Conservation (phyloP, 1,140 invertebrate genomes). For the Penaeus japonicus region DNA sequence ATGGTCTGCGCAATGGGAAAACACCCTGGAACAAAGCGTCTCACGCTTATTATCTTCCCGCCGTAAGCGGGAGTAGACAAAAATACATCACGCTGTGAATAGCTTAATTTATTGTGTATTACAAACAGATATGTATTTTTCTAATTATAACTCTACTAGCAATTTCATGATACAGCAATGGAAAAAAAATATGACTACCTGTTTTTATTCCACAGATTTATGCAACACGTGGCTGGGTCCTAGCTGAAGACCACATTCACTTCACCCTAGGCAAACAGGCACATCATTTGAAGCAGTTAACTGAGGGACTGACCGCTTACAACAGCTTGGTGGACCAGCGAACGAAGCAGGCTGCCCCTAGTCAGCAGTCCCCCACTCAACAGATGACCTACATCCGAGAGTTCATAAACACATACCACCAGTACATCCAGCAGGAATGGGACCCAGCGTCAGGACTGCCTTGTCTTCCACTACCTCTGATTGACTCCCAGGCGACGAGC, state of each 20-base stretch:
- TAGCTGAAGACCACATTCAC: conserved; percentile 94
- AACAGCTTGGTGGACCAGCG: conserved; percentile 78
- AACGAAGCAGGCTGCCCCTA: conserved; percentile 72
- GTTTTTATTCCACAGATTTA: conserved; percentile 72
- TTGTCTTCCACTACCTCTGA: conserved; percentile 74
- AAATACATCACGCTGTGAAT: no score
- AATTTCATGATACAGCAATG: not conserved
- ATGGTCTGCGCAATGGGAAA: no score
- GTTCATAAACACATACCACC: conserved; percentile 81
- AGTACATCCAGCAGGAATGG: conserved; percentile 66
- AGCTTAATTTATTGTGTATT: no score
- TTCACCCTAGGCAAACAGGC: conserved; percentile 91
- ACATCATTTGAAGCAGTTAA: conserved; percentile 77
- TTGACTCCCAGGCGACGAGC: conserved; percentile 73
- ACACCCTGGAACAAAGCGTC: no score
- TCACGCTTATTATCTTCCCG: no score
- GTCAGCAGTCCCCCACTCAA: conserved; percentile 78
- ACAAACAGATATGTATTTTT: no score
- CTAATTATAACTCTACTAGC: not conserved
- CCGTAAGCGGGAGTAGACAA: no score
- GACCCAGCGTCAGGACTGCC: conserved; percentile 66
- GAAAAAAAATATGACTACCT: not conserved
- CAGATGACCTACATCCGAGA: conserved; percentile 87
- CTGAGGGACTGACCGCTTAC: conserved; percentile 81
- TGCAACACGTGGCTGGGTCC: conserved; percentile 81